These are phyloP conservation scores for Aphodius sticticus DNA, from an alignment of 2,888 invertebrate genomes.

Conservation along the genomic window DNA sequence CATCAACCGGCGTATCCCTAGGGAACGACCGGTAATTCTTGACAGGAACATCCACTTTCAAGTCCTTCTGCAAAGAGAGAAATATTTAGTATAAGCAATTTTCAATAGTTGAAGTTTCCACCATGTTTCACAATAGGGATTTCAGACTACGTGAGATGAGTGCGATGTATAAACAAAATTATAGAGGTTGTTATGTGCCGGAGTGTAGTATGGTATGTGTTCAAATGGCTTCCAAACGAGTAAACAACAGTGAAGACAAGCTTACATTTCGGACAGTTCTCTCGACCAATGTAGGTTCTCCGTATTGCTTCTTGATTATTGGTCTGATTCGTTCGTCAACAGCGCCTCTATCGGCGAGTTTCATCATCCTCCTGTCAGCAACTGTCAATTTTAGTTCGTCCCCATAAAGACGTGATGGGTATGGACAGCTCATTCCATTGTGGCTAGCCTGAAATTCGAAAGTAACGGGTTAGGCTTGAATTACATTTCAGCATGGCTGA, in stretches of 20 bases:
- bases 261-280: not conserved
- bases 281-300: slow-evolving; percentile 10
- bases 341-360: slow-evolving; percentile 30
- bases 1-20: not conserved
- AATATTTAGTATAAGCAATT: not conserved
- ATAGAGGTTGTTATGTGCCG: too few relatives aligned
- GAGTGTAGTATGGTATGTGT: not conserved
- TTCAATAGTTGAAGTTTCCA: not conserved
- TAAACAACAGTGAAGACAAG: not conserved
- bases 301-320: not conserved
- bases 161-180: too few relatives aligned
- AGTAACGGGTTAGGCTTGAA: too few relatives aligned
- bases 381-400: not conserved
- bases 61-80: not conserved
- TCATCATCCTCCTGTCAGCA: slow-evolving; percentile 26
- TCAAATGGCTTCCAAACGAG: too few relatives aligned
- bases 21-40: slow-evolving; percentile 7
- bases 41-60: not conserved
- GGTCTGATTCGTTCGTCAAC: slow-evolving; percentile 20
- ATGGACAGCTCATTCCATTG: not conserved
- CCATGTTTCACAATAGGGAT: not conserved
- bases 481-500: too few relatives aligned
- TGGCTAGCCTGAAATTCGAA: not conserved
- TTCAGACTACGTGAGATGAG: too few relatives aligned
- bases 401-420: not conserved